Evolutionary conservation across 2,797 vertebrate genomes (phyloP).

Genomic region (Ispidina lecontei): DNA sequence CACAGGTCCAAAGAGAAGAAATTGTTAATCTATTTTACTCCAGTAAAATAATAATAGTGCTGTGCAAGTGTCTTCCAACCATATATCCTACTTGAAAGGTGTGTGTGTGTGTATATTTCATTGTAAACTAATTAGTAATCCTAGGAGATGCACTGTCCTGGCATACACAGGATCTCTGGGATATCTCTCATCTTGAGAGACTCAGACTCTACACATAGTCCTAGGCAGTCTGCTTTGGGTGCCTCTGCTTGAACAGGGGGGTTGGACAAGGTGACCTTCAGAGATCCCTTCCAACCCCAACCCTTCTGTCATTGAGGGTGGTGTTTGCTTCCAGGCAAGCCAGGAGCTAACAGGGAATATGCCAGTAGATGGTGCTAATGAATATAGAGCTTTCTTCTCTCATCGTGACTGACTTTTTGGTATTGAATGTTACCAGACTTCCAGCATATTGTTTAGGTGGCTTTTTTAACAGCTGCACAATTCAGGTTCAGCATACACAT

Average conservation of each 20-base stretch:
- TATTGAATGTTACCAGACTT: neutral
- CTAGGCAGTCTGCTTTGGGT: neutral
- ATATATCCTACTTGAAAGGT: neutral
- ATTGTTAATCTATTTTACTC: neutral
- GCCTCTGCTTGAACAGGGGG: neutral
- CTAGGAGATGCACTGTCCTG: neutral
- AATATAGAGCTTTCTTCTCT: neutral
- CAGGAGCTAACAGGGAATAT: neutral
- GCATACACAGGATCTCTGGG: neutral
- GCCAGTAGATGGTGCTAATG: conserved; percentile 11
- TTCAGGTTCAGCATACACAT: neutral
- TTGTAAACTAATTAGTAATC: neutral
- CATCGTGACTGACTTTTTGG: neutral
- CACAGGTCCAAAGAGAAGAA: neutral
- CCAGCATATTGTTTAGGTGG: neutral
- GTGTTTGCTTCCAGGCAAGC: neutral
- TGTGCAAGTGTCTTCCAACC: neutral
- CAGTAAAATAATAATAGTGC: neutral
- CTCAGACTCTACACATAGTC: neutral
- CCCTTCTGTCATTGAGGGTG: neutral
- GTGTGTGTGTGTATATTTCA: neutral
- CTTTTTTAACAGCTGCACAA: neutral
- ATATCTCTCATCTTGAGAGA: neutral
- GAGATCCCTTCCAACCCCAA: neutral
- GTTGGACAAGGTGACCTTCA: neutral